A percentile compares a stretch with the other conserved stretches of the same genome.
Conservation (phyloP, 2,113 vertebrate species). For the Talpa occidentalis region DNA sequence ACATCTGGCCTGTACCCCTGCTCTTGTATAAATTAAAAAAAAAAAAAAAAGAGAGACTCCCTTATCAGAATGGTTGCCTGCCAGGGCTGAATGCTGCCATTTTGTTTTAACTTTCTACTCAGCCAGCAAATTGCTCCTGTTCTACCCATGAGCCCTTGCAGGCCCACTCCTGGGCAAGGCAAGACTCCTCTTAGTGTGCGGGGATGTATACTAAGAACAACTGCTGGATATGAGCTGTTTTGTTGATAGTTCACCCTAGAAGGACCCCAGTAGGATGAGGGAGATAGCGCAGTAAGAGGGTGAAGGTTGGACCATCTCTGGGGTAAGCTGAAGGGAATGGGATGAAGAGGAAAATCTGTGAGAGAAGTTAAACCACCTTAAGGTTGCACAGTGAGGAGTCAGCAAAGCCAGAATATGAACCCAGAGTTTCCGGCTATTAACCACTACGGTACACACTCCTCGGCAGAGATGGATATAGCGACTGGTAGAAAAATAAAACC, state of each 20-base stretch:
- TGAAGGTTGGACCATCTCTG: background rate
- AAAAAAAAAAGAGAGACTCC: too few relatives aligned
- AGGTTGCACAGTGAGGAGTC: background rate
- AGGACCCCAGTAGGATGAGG: background rate
- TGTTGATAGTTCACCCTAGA: background rate
- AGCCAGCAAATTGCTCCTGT: background rate
- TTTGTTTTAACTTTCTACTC: background rate
- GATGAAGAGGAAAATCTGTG: background rate
- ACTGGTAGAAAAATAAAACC: background rate
- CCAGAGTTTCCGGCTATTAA: background rate
- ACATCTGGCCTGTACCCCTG: too few relatives aligned
- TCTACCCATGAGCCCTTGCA: background rate
- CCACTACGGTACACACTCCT: background rate
- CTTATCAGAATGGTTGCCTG: background rate
- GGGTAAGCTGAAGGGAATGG: background rate
- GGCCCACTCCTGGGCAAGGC: background rate
- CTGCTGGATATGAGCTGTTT: background rate
- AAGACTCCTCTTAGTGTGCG: background rate
- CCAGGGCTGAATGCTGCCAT: accelerated
- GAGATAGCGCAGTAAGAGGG: background rate
- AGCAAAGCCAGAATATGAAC: background rate
- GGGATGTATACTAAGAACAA: background rate
- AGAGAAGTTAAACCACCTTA: background rate
- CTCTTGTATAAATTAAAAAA: too few relatives aligned
- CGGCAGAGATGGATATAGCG: background rate